phyloP scores from a whole-genome alignment of 2,888 invertebrate genomes.

The Dicyrtomina minuta region DNA sequence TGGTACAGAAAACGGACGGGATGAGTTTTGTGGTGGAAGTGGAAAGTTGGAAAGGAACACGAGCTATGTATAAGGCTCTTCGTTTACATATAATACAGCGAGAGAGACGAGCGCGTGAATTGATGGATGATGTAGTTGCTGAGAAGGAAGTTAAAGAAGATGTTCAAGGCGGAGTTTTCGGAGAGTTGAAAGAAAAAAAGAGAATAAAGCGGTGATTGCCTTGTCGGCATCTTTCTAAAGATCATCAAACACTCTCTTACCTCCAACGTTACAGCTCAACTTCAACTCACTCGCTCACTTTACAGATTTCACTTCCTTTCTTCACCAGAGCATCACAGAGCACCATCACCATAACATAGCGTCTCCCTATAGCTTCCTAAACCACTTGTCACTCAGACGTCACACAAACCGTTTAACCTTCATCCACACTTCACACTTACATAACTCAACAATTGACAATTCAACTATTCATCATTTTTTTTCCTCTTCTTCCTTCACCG shows the following conservation, averaged over 20 bases:
- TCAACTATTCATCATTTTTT: slow-evolving; percentile 7
- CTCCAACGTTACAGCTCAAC: slow-evolving; percentile 22
- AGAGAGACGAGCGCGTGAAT: neutral
- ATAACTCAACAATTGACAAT: slow-evolving; percentile 10
- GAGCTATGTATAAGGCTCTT: too few species aligned
- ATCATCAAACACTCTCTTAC: slow-evolving; percentile 27
- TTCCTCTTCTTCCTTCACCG: neutral
- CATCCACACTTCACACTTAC: slow-evolving; percentile 28
- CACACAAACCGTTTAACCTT: slow-evolving; percentile 32
- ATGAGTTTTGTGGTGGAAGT: too few species aligned
- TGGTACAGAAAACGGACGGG: too few species aligned
- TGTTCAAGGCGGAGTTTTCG: slow-evolving; percentile 19
- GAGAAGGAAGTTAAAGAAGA: slow-evolving; percentile 20
- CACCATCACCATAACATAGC: neutral
- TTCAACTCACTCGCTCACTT: slow-evolving; percentile 6
- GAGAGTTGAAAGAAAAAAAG: slow-evolving; percentile 22
- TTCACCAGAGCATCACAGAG: too few species aligned
- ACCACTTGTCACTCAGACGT: slow-evolving; percentile 32
- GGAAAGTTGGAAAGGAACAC: too few species aligned
- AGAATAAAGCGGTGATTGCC: slow-evolving; percentile 29
- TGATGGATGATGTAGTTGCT: slow-evolving; percentile 8
- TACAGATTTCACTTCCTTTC: neutral
- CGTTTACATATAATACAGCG: too few species aligned
- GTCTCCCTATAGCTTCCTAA: neutral
- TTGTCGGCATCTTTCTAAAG: slow-evolving; percentile 24